Percentiles rank a stretch among this genome's conserved stretches.
Evolutionary conservation across 2,113 vertebrate genomes (phyloP).

Genomic region (Scomber japonicus): DNA sequence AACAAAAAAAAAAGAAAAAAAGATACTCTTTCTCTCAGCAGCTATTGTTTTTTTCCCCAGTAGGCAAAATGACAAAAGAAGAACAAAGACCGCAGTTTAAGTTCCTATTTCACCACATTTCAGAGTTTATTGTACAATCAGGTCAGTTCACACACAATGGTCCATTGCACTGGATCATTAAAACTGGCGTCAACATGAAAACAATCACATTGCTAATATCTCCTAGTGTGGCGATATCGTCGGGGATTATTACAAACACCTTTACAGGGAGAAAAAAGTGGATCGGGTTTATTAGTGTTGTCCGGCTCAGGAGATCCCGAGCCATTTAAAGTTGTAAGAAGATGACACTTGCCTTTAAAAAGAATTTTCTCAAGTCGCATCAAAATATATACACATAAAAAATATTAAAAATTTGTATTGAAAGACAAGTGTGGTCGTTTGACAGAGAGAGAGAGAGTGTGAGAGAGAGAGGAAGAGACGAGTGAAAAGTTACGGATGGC

Average conservation of each 20-base stretch:
- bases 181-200: constrained; percentile 60
- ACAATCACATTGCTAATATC: constrained; percentile 68
- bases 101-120: constrained; percentile 57
- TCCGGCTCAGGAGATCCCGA: constrained; percentile 35
- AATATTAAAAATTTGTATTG: constrained; percentile 75
- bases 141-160: constrained; percentile 65
- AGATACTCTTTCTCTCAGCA: not conserved
- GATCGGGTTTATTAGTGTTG: constrained; percentile 32
- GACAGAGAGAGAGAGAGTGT: constrained; percentile 22
- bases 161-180: constrained; percentile 60
- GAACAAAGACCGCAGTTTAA: not conserved
- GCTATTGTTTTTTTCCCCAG: not conserved
- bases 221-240: constrained; percentile 37
- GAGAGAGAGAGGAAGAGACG: not conserved
- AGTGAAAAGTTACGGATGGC: constrained; percentile 40
- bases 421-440: constrained; percentile 60
- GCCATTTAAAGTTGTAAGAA: constrained; percentile 56
- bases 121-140: constrained; percentile 79
- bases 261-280: constrained; percentile 52
- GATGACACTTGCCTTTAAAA: constrained; percentile 66
- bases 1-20: not conserved
- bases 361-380: constrained; percentile 68
- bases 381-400: constrained; percentile 81
- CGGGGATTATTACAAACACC: constrained; percentile 61
- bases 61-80: not conserved